Base-by-base conservation (phyloP, 2,113 vertebrate species). In the Nerophis ophidion region DNA sequence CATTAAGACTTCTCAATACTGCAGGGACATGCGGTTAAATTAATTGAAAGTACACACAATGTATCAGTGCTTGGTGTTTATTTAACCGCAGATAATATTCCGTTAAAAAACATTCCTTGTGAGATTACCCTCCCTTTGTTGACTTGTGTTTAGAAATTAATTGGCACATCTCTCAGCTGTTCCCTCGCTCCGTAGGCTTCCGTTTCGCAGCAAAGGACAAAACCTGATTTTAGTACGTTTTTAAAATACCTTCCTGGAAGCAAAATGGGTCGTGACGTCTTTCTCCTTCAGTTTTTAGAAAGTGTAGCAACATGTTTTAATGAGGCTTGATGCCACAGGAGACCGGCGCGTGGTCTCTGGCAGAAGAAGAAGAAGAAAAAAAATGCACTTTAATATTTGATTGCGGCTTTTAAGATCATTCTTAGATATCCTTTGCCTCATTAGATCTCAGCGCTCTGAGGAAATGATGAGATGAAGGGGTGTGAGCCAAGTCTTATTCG, bases 351-450 rank as follows among this genome's bases (percentile, higher is more conserved):
- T 42, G 57, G 55, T 71, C 71, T 57, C 35, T 44, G 65, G 66
- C 69, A 72, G 49, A 68, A 60, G 10, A 2, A 12, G 26, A 3
- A n/a, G n/a, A 12, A 33, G 4, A 12, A 19, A 51, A 66, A 71
- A 46, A 56, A 59, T 58, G 38, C 0, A 4, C 65, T 73, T 84
- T 76, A 76, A 73, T 83, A 78, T 75, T 86, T 81, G 15, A 83
- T 74, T 57, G 50, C 33, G n/a, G 0, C 63, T 76, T 80, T 66
- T 68, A 68, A 72, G 56, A 77, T 72, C 44, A 71, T 74, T 75
- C 68, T 78, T 68, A 66, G 70, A 74, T 70, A 69, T 61, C 61
- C 65, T 55, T 68, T 16, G 48, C 59, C 70, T 75, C 65, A 74
- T 76, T 69, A 71, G 69, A 74, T 70, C 51, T 50, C 36, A 48